Evolutionary conservation across 2,113 vertebrate species (phyloP), one percentile per base, ranked within the genome.

Genomic region (Raja brachyura): DNA sequence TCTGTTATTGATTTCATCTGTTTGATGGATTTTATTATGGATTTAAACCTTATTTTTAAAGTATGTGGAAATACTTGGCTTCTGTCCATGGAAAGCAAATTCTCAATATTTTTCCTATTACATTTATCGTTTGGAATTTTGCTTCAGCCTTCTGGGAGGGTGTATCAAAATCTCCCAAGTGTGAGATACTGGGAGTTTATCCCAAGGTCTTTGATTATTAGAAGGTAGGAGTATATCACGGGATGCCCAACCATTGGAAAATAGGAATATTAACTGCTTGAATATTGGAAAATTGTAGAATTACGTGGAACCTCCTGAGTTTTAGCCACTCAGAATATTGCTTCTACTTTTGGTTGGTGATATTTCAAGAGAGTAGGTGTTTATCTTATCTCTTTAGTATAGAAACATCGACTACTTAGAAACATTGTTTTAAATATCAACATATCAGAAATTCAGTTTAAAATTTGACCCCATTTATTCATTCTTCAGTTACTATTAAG

Each of bases 81-180:
- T 31, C 13, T 63, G 31, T 88, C 83, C 83, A 88, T 88, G n/a
- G 56, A 88, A 88, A 88, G 83, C 83, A 88, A n/a, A 63, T 88
- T 88, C 61, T 66, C 83, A 31, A 33, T 88, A 88, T 88, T 61
- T 88, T 66, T 88, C 83, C 83, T 88, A 88, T 88, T 63, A 88
- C 83, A 31, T 88, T 88, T 61, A 61, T 86, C 83, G 63, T 63
- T 88, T 88, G 83, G 83, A 88, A 88, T 88, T 88, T 88, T 88
- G 4, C 16, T 63, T 88, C 59, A 31, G 14, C n/a, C 39, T 66
- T 31, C 61, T 88, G 70, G 18, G 70, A 73, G 22, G 18, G 14
- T 73, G 18, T 73, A 0, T 73, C 70, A 73, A 4, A 73, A 73
- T 88, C n/a, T 33, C 59, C 59, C n/a, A 14, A 63, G 59, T 88